phyloP scores from a whole-genome alignment of 2,113 vertebrate genomes.

The Hepsetus odoe region DNA sequence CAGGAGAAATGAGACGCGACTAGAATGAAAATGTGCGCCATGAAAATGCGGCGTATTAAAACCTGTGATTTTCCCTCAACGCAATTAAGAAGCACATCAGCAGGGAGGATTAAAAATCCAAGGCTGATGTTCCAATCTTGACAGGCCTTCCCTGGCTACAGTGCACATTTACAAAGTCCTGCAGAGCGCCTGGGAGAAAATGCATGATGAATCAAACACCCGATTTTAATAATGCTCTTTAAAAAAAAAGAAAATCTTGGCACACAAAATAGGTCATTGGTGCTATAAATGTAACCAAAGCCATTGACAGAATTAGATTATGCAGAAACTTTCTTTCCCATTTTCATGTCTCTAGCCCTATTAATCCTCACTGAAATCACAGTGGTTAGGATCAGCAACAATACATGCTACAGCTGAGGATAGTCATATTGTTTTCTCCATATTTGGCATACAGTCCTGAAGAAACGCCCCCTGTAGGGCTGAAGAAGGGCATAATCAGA shows the following conservation, averaged over 20 bases:
- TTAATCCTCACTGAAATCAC: conserved; percentile 1
- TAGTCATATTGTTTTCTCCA: conserved; percentile 35
- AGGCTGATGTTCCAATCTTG: conserved; percentile 33
- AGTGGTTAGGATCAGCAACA: not conserved
- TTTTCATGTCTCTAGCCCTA: not conserved
- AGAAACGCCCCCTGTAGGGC: conserved; percentile 51
- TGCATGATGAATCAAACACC: conserved; percentile 20
- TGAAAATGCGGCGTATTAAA: conserved; percentile 20
- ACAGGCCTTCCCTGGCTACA: conserved; percentile 33
- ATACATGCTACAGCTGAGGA: not conserved
- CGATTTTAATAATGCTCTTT: conserved; percentile 38
- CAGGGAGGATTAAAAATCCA: conserved; percentile 47
- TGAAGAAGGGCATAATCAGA: conserved; percentile 36
- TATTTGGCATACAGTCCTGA: conserved; percentile 42
- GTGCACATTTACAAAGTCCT: conserved; percentile 33
- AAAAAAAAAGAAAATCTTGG: conserved; percentile 11
- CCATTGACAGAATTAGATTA: conserved; percentile 34
- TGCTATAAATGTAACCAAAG: conserved; percentile 7
- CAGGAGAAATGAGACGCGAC: conserved; percentile 3
- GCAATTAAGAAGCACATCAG: conserved; percentile 53
- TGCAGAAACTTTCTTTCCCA: conserved; percentile 6
- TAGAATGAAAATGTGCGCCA: conserved; percentile 35
- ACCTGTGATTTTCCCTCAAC: conserved; percentile 41
- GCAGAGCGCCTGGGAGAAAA: conserved; percentile 33
- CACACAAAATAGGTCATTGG: conserved; percentile 25